Conservation (phyloP, 2,888 invertebrate species). For the Macrophya alboannulata region DNA sequence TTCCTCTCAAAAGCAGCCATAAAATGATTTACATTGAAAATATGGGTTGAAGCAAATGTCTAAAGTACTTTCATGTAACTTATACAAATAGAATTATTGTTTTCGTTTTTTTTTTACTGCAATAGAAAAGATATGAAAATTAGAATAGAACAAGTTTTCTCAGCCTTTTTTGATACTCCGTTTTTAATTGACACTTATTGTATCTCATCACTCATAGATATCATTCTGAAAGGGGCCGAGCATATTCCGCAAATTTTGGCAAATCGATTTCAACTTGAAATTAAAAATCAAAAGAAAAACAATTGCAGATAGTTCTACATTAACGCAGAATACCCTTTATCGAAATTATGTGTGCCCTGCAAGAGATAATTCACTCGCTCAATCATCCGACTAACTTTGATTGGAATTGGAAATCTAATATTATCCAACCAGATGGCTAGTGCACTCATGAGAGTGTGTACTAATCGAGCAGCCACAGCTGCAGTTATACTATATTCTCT, state of each 20-base stretch:
- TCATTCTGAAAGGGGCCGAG: background rate
- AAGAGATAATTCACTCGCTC: background rate
- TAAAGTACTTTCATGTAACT: background rate
- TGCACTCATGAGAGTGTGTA: constrained; percentile 8
- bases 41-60: background rate
- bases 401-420: constrained; percentile 30
- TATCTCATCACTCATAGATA: background rate
- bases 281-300: background rate
- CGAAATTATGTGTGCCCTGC: background rate
- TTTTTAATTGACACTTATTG: background rate
- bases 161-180: background rate
- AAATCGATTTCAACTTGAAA: background rate
- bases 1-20: background rate
- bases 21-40: too few species aligned
- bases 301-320: background rate
- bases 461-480: constrained; percentile 11
- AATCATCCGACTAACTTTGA: constrained; percentile 13
- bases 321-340: background rate
- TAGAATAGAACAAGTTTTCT: background rate
- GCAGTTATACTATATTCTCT: background rate
- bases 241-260: background rate
- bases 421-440: constrained; percentile 30
- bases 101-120: background rate
- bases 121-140: background rate
- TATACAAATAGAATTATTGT: background rate